A percentile compares a stretch with the other conserved stretches of the same genome.
Evolutionary conservation across 2,113 vertebrate genomes (phyloP).

Genomic region (Cephalopterus ornatus): DNA sequence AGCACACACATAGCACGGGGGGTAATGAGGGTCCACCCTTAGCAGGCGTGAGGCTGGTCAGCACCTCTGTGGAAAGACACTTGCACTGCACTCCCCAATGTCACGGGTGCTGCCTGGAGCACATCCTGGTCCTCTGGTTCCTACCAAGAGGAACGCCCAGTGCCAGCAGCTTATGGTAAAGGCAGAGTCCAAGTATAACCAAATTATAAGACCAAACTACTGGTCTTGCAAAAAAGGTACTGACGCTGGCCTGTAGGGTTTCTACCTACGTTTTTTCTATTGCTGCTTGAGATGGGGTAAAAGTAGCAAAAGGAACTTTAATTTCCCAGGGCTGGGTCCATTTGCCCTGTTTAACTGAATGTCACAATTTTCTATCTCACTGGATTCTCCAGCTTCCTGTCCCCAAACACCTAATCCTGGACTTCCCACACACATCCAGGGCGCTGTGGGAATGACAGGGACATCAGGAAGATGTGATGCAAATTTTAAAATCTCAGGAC

Average conservation of each 20-base stretch:
- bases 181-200: neutral
- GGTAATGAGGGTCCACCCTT: neutral
- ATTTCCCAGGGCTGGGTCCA: neutral
- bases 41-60: rapidly evolving
- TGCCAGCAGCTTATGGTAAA: neutral
- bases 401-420: neutral
- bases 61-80: neutral
- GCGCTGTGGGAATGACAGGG: neutral
- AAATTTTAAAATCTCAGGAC: neutral
- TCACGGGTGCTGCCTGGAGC: neutral
- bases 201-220: too few species aligned
- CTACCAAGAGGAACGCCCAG: rapidly evolving
- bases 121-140: neutral
- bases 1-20: neutral
- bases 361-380: neutral
- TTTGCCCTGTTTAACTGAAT: neutral
- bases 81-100: rapidly evolving
- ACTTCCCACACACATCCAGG: neutral
- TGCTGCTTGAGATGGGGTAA: neutral
- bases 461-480: neutral
- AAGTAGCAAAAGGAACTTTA: neutral
- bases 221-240: neutral
- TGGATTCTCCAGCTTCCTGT: neutral
- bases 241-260: neutral
- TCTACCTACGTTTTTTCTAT: neutral